These are phyloP conservation scores for Ophion ellenae DNA, from an alignment of 2,888 invertebrate species.

Conservation along the genomic window DNA sequence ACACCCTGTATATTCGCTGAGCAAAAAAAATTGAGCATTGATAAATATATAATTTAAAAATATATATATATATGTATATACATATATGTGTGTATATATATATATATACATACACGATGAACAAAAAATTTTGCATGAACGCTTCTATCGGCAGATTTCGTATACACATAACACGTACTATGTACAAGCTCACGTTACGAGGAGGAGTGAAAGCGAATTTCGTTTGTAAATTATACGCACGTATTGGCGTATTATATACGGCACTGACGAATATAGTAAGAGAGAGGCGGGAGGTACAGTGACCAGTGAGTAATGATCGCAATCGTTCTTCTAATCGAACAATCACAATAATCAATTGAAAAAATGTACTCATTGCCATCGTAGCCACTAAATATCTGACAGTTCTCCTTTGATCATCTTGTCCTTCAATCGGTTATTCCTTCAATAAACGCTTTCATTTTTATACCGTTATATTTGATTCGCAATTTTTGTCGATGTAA, in stretches of 20 bases:
- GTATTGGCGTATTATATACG: conserved; percentile 63
- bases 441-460: not conserved
- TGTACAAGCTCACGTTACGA: conserved; percentile 55
- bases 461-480: not conserved
- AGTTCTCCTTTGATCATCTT: not conserved
- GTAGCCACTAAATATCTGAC: not conserved
- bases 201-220: conserved; percentile 70
- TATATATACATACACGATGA: too few species aligned
- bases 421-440: not conserved
- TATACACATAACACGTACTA: not conserved
- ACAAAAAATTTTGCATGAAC: too few species aligned
- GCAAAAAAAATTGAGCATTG: too few species aligned
- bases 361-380: not conserved
- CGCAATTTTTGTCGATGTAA: too few species aligned
- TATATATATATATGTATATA: too few species aligned
- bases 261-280: conserved; percentile 35
- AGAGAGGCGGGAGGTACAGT: not conserved
- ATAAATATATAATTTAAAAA: too few species aligned
- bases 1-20: too few species aligned
- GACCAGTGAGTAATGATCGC: not conserved
- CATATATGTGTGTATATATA: too few species aligned
- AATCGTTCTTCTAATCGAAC: not conserved
- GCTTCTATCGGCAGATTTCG: too few species aligned
- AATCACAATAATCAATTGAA: not conserved
- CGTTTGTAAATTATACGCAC: conserved; percentile 67